Base-by-base conservation (phyloP, 2,888 invertebrate species). In the Archips xylosteana region DNA sequence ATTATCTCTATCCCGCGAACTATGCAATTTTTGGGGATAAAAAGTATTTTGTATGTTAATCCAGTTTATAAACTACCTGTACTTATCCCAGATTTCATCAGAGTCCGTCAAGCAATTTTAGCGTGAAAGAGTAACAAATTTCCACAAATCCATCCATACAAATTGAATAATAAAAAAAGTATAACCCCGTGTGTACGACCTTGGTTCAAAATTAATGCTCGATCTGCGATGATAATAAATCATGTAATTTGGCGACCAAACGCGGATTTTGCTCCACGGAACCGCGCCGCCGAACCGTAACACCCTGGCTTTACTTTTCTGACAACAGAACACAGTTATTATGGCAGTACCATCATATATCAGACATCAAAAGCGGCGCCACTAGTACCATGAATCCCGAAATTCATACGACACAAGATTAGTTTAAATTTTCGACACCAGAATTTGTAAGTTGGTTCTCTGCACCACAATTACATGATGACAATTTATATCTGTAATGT, bases 221-320 rank as follows among this genome's bases (percentile, higher is more conserved):
- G 86, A 90, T 90, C 87, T 85, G 79, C 82, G 83, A 89, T 89
- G 89, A 92, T 89, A 92, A 93, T 94, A 93, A 94, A 94, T 94
- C 93, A 92, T 89, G 83, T 92, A 92, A 93, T 93, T 92, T 92
- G 87, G 91, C 89, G 90, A 87, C 87, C 86, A 87, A 88, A 87
- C 82, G 85, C 85, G 87, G 82, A 87, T 87, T 88, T 86, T 83
- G 84, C 79, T 72, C 34, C 63, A 51, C 75, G 57, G 69, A 69
- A 34, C 65, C 69, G 67, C 42, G 51, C 81, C 79, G 82, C 77
- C 80, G 79, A 78, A 81, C 57, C 57, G 32, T 80, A 83, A 83
- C 78, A 79, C 83, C 83, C 79, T 81, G 87, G 89, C 87, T 91
- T 92, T 91, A 84, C 83, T 82, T 81, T 82, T 87, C 85, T 90